These are phyloP conservation scores for Halocynthia aurantium DNA, from an alignment of 23 tunicate genomes.

Conservation along the genomic window DNA sequence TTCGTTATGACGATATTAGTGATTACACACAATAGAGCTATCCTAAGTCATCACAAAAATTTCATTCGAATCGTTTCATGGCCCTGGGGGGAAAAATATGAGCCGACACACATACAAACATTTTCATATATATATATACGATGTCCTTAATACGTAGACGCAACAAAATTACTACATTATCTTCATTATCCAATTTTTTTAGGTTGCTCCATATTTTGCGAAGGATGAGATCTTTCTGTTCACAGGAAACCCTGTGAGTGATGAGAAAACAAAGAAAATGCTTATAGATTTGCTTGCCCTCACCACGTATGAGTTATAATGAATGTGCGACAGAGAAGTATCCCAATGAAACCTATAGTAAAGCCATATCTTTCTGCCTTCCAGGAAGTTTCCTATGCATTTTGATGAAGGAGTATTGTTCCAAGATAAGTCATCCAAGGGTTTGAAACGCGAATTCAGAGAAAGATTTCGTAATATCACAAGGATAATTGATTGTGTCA, in stretches of 20 bases:
- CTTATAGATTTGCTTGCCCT: constrained; percentile 27
- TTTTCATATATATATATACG: too few species aligned
- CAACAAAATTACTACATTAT: too few species aligned
- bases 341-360: background rate
- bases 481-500: constrained; percentile 89
- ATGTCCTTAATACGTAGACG: too few species aligned
- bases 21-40: too few species aligned
- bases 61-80: too few species aligned
- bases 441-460: constrained; percentile 66
- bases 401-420: constrained; percentile 91
- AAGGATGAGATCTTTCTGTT: constrained; percentile 31
- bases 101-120: too few species aligned
- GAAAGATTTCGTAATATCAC: constrained; percentile 88
- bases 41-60: too few species aligned
- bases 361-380: background rate
- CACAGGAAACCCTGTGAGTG: constrained; percentile 67
- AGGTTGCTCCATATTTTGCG: constrained; percentile 70
- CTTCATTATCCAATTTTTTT: background rate
- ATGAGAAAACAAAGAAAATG: constrained; percentile 44
- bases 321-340: too few species aligned
- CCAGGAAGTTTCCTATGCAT: constrained; percentile 92
- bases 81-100: too few species aligned
- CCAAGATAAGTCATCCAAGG: constrained; percentile 46
- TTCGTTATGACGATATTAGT: too few species aligned
- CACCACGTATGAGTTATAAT: constrained; percentile 36